Conservation (phyloP, 2,888 invertebrate genomes). For the Oasisia sp. region DNA sequence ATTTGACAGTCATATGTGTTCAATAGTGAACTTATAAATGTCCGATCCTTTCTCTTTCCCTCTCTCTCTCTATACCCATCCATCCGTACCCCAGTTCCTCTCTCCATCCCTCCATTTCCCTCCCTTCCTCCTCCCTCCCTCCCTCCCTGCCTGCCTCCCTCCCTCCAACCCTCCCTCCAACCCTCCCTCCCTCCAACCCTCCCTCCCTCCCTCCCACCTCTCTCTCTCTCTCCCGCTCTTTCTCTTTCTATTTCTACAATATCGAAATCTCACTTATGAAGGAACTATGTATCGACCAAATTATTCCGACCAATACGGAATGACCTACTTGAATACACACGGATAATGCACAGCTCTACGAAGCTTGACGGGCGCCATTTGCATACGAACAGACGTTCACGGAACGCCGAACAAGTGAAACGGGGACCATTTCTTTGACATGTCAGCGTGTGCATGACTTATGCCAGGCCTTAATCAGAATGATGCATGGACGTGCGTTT, state of each 20-base stretch:
- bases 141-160: background rate
- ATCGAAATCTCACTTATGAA: background rate
- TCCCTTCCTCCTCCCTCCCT: background rate
- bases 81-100: too few species aligned
- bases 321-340: background rate
- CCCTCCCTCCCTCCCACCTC: background rate
- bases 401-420: background rate
- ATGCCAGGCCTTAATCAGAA: background rate
- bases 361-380: background rate
- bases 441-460: background rate
- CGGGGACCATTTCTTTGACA: background rate
- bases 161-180: background rate
- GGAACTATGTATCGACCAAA: background rate
- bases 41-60: too few species aligned
- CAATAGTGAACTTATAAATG: too few species aligned
- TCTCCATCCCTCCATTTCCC: background rate
- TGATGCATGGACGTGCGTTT: background rate
- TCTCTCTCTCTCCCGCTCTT: background rate
- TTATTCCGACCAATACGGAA: background rate
- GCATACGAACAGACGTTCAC: background rate
- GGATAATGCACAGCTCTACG: background rate
- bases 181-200: background rate
- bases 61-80: too few species aligned
- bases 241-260: background rate
- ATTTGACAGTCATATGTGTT: too few species aligned